phyloP scores from a whole-genome alignment of 2,113 vertebrate species.

The Strix uralensis region DNA sequence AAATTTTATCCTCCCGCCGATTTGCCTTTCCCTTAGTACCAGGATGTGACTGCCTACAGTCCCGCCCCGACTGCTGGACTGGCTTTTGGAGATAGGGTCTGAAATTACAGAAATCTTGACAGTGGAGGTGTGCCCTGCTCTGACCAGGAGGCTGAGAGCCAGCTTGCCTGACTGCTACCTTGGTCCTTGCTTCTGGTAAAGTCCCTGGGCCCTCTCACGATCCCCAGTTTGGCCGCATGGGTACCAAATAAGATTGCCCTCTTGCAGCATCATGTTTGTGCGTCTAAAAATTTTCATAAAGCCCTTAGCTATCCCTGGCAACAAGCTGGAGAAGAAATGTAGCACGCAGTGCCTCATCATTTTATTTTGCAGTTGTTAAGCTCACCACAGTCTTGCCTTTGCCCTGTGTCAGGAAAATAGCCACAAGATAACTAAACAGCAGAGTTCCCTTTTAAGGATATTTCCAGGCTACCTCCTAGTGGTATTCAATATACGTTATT shows the following conservation, averaged over 20 bases:
- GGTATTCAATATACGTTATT: not conserved
- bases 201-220: fast-evolving
- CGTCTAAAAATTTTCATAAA: not conserved
- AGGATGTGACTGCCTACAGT: not conserved
- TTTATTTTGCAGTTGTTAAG: not conserved
- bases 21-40: not conserved
- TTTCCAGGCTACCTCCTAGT: not conserved
- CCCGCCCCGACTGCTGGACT: not conserved
- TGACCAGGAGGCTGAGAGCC: not conserved
- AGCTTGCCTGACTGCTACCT: not conserved
- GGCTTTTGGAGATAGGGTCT: not conserved
- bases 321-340: not conserved
- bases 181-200: not conserved
- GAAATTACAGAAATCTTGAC: not conserved
- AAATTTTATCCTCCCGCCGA: not conserved
- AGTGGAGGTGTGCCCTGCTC: not conserved
- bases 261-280: not conserved
- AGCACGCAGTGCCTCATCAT: not conserved
- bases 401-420: not conserved
- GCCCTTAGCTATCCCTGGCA: not conserved
- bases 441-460: not conserved
- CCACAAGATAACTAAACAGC: not conserved
- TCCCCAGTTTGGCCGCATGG: fast-evolving
- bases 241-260: not conserved
- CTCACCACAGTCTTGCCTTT: not conserved